Percentiles rank a stretch among this genome's conserved stretches.
phyloP scores from a whole-genome alignment of 2,888 invertebrate genomes.

The Xestia rhomboidea region DNA sequence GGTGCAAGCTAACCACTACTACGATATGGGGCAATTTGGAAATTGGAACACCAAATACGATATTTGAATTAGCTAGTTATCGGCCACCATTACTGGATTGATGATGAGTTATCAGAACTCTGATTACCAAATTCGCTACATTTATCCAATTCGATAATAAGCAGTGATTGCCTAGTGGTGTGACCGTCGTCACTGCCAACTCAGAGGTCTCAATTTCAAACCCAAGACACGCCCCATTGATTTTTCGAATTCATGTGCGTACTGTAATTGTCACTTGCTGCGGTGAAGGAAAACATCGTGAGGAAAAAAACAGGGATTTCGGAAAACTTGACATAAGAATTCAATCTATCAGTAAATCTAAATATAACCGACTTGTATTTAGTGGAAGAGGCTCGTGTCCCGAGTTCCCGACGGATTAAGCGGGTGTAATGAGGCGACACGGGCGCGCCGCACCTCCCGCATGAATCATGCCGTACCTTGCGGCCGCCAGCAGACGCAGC shows the following conservation, averaged over 20 bases:
- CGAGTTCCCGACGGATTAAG: slow-evolving; percentile 34
- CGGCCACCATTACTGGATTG: neutral
- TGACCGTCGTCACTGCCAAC: no score
- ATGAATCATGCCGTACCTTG: slow-evolving; percentile 85
- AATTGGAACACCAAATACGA: slow-evolving; percentile 41
- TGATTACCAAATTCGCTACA: neutral
- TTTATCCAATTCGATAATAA: no score
- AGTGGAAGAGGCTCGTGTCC: slow-evolving; percentile 26
- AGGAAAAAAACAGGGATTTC: neutral
- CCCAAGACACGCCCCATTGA: no score
- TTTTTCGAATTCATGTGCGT: no score
- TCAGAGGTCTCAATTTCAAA: no score
- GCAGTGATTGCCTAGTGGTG: no score
- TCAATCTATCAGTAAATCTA: slow-evolving; percentile 2
- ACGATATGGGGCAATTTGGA: slow-evolving; percentile 20
- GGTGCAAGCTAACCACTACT: slow-evolving; percentile 44
- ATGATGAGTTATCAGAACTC: neutral
- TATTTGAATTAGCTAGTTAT: slow-evolving; percentile 5
- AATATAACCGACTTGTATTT: slow-evolving; percentile 2
- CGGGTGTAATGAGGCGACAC: slow-evolving; percentile 55
- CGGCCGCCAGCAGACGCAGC: slow-evolving; percentile 82
- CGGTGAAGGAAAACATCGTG: no score
- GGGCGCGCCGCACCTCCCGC: slow-evolving; percentile 65
- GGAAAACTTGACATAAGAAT: neutral
- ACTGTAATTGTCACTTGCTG: no score